Conservation (phyloP, 2,888 invertebrate genomes). For the Malachius bipustulatus region DNA sequence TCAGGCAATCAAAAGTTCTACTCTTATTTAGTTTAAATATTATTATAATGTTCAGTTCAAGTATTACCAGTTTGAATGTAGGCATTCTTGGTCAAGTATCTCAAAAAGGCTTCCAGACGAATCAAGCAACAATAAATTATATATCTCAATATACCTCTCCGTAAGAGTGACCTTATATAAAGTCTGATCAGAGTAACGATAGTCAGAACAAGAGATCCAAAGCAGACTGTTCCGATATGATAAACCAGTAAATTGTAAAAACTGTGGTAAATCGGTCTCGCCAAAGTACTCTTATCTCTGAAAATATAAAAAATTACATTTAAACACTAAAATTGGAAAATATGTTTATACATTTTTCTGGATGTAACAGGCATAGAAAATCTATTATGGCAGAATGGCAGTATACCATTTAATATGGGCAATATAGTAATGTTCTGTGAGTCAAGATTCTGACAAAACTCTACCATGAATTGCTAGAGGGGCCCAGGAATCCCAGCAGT, state of each 20-base stretch:
- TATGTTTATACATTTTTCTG: neutral
- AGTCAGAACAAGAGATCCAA: slow-evolving; percentile 9
- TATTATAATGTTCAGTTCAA: too few relatives aligned
- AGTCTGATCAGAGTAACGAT: slow-evolving; percentile 1
- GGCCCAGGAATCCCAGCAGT: too few relatives aligned
- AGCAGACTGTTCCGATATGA: slow-evolving; percentile 9
- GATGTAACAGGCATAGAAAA: slow-evolving; percentile 1
- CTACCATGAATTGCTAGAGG: too few relatives aligned
- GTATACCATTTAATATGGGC: too few relatives aligned
- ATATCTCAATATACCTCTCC: neutral
- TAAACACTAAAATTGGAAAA: neutral
- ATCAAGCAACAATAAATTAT: slow-evolving; percentile 4
- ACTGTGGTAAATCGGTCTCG: slow-evolving; percentile 7
- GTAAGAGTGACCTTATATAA: neutral
- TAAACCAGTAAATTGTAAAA: slow-evolving; percentile 6
- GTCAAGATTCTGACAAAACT: too few relatives aligned
- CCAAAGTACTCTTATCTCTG: slow-evolving; percentile 11
- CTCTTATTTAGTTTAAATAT: too few relatives aligned
- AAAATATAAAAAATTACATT: slow-evolving; percentile 6
- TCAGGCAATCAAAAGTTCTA: too few relatives aligned
- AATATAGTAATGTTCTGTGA: too few relatives aligned
- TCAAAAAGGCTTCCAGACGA: neutral
- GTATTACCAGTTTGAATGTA: neutral
- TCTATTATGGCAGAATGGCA: too few relatives aligned
- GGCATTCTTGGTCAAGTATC: neutral